Percentiles rank a stretch among this genome's conserved stretches.
phyloP scores from a whole-genome alignment of 2,888 invertebrate genomes.

The Lithophane semibrunnea region DNA sequence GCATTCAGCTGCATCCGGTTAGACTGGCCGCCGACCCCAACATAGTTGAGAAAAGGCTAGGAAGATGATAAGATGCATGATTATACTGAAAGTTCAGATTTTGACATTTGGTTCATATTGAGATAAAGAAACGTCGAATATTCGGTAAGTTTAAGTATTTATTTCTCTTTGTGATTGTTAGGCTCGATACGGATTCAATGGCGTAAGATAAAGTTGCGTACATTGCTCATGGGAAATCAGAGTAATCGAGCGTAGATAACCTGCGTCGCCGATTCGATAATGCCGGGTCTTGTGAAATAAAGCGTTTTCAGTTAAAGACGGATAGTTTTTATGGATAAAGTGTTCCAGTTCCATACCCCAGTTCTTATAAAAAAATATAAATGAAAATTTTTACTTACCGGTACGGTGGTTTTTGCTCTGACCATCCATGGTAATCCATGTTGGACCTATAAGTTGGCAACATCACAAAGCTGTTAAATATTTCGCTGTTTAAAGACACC shows the following conservation, averaged over 20 bases:
- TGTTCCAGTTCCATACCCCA: not conserved
- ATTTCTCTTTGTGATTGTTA: constrained; percentile 5
- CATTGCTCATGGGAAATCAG: constrained; percentile 43
- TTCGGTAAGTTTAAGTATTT: not conserved
- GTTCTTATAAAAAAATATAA: not conserved
- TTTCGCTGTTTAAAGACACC: not conserved
- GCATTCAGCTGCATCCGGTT: too few species aligned
- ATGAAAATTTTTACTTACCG: too few species aligned
- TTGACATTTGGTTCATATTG: not conserved
- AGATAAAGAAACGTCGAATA: constrained; percentile 2
- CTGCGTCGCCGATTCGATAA: constrained; percentile 6
- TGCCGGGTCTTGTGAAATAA: not conserved
- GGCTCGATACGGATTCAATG: constrained; percentile 1
- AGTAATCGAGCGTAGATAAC: constrained; percentile 21
- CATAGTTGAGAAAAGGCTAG: too few species aligned
- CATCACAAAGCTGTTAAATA: not conserved
- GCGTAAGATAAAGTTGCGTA: constrained; percentile 1
- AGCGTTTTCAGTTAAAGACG: not conserved
- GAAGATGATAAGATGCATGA: too few species aligned
- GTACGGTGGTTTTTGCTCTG: too few species aligned
- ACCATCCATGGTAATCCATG: too few species aligned
- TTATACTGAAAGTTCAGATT: too few species aligned
- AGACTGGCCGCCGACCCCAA: too few species aligned
- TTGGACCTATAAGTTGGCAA: not conserved
- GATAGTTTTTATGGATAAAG: not conserved